Percentiles rank a stretch among this genome's conserved stretches.
phyloP scores from a whole-genome alignment of 2,113 vertebrate species.

The Gasterosteus nipponicus region DNA sequence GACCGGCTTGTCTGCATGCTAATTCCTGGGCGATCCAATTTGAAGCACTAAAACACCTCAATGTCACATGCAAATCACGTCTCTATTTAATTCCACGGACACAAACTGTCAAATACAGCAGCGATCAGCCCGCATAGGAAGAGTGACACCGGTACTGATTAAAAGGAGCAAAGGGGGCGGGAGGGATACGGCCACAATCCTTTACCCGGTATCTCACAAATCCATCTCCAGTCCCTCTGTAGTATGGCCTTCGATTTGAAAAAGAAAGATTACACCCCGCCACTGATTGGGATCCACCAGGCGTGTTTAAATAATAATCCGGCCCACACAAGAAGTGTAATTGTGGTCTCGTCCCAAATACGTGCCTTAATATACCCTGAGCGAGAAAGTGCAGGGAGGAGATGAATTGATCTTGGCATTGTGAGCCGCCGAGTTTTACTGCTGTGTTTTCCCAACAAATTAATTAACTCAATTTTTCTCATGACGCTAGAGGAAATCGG shows the following conservation, averaged over 20 bases:
- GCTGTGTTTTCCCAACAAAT: slow-evolving; percentile 62
- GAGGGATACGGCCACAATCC: slow-evolving; percentile 39
- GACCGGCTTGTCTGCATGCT: slow-evolving; percentile 70
- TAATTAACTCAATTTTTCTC: slow-evolving; percentile 66
- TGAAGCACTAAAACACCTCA: slow-evolving; percentile 69
- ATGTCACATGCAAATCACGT: slow-evolving; percentile 80
- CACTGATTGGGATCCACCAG: slow-evolving; percentile 43
- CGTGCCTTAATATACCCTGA: slow-evolving; percentile 62
- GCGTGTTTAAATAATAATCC: slow-evolving; percentile 38
- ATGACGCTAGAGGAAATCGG: slow-evolving; percentile 45
- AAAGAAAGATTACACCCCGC: slow-evolving; percentile 19
- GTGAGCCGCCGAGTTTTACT: slow-evolving; percentile 45
- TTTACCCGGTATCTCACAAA: slow-evolving; percentile 38
- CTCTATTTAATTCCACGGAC: slow-evolving; percentile 76
- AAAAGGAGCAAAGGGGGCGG: slow-evolving; percentile 38
- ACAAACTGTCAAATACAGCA: slow-evolving; percentile 71
- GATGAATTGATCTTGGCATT: slow-evolving; percentile 48
- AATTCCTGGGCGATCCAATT: slow-evolving; percentile 67
- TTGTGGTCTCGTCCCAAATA: slow-evolving; percentile 43
- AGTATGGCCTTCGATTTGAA: slow-evolving; percentile 64
- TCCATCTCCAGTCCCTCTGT: slow-evolving; percentile 20
- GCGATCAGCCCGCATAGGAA: slow-evolving; percentile 60
- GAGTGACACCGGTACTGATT: slow-evolving; percentile 70
- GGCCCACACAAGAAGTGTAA: slow-evolving; percentile 26
- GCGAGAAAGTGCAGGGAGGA: slow-evolving; percentile 35